Conservation (phyloP, 2,888 invertebrate genomes). For the Ichneumoninae sp. region DNA sequence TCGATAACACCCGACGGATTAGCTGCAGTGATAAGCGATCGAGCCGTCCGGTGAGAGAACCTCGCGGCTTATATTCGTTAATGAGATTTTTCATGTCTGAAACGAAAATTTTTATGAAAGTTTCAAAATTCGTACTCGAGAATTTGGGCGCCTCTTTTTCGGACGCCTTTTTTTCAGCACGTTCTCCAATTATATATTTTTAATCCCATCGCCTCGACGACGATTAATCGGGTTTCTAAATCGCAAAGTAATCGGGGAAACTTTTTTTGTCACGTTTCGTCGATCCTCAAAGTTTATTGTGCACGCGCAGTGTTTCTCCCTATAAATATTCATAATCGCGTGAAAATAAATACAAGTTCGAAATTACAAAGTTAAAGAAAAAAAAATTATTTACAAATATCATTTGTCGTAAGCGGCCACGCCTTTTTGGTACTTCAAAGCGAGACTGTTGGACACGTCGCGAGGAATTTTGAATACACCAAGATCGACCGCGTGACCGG, state of each 20-base stretch:
- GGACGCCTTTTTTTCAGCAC: neutral
- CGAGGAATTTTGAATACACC: constrained; percentile 72
- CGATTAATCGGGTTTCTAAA: neutral
- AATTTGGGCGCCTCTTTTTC: neutral
- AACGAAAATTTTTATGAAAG: neutral
- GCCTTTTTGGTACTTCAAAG: constrained; percentile 75
- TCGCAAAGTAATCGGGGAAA: neutral
- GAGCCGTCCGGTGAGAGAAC: neutral
- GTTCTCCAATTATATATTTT: neutral
- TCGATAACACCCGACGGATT: neutral
- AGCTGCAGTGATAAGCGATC: constrained; percentile 22
- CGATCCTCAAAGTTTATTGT: neutral
- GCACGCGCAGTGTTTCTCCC: neutral
- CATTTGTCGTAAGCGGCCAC: neutral
- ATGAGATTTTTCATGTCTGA: constrained; percentile 11
- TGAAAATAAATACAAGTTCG: neutral
- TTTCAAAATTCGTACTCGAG: neutral
- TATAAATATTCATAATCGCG: constrained; percentile 3
- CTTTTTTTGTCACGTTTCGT: neutral
- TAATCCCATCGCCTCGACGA: neutral
- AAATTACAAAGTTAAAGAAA: neutral
- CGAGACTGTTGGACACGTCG: constrained; percentile 75
- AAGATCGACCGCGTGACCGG: constrained; percentile 78
- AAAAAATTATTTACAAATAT: constrained; percentile 4
- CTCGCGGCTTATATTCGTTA: neutral